Evolutionary conservation across 2,113 vertebrate genomes (phyloP), one percentile per base, ranked within the genome.

Genomic region (Hystrix brachyura): DNA sequence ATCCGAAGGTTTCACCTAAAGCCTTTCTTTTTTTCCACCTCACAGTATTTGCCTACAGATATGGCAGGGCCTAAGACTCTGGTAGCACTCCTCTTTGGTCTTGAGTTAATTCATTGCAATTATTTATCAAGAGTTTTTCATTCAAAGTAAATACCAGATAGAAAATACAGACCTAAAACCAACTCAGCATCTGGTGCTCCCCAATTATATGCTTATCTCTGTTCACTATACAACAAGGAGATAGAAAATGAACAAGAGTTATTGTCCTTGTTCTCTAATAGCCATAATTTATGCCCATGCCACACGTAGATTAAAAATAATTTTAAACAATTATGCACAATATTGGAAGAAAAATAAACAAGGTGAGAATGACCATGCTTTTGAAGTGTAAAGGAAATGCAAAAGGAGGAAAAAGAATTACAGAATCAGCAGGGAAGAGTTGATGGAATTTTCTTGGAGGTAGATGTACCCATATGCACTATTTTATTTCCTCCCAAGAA

Each of bases 301-400:
- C 21, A 92, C 4, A 43, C 8, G 69, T 19, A 60, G 14, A 80
- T 69, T 34, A 90, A 92, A 89, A 64, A 81, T 51, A 34, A 91
- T 79, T 94, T 65, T 79, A 85, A 91, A 46, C 5, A 89, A 79
- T 60, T 82, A 74, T 80, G 78, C 87, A 84, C 17, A 79, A n/a
- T 25, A 67, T 65, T 78, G 38, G 48, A 72, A 92, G 15, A 74
- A 83, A 95, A 96, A 46, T 86, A 86, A 94, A 48, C 14, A 48
- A 23, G 32, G 84, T 21, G 21, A 92, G 69, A 83, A 46, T 83
- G 19, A 43, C 25, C 25, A 55, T 53, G 62, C 27, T 80, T 95
- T 64, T 64, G 60, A 6, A 51, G 19, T 72, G 2, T 92, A 1
- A 82, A 89, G 29, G 25, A 91, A 91, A 94, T 12, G 84, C 60